These are phyloP conservation scores for Nyctibius grandis DNA, from an alignment of 2,797 vertebrate species.

Conservation along the genomic window DNA sequence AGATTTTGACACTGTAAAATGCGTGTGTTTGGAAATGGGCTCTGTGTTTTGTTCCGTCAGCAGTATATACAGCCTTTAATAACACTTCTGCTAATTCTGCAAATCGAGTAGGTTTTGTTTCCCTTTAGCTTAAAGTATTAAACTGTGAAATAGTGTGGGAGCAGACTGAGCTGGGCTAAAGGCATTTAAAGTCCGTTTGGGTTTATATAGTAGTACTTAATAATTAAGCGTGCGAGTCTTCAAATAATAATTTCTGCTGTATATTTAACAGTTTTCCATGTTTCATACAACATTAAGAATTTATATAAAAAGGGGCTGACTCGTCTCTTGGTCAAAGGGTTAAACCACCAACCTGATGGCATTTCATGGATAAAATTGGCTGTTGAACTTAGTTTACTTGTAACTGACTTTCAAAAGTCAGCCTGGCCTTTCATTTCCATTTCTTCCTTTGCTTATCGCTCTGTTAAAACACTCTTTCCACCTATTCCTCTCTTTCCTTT, in stretches of 20 bases:
- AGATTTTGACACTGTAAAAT: constrained; percentile 43
- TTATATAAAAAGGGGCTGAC: too few species aligned
- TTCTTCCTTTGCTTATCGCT: not conserved
- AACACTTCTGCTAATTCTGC: not conserved
- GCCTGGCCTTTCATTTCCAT: too few species aligned
- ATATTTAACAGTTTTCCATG: too few species aligned
- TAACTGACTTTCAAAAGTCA: too few species aligned
- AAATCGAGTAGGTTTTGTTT: not conserved
- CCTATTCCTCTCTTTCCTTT: not conserved
- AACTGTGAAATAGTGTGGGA: not conserved
- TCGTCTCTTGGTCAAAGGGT: too few species aligned
- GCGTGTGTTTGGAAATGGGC: not conserved
- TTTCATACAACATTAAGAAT: too few species aligned
- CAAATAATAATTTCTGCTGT: too few species aligned
- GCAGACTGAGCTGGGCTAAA: not conserved
- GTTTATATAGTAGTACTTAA: not conserved
- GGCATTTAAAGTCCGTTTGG: not conserved
- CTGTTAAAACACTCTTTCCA: not conserved
- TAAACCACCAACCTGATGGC: too few species aligned
- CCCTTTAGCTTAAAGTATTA: not conserved
- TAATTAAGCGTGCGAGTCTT: fast-evolving
- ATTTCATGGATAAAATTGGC: too few species aligned
- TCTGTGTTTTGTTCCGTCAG: not conserved
- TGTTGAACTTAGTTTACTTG: too few species aligned
- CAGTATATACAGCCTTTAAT: not conserved